phyloP scores from a whole-genome alignment of 2,888 invertebrate genomes.

The Pogonocherus hispidulus region DNA sequence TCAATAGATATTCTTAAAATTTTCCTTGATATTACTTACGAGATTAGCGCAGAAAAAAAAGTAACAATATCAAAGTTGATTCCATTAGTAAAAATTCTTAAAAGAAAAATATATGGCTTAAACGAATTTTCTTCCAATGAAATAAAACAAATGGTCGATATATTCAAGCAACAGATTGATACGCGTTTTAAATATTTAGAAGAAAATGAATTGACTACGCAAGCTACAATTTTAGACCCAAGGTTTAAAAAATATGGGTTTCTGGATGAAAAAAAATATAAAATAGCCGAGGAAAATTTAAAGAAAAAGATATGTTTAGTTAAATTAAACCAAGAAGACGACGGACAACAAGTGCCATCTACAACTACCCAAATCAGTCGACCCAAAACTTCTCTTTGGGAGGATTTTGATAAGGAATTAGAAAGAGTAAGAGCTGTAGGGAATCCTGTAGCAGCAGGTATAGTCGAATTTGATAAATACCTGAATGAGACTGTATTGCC shows the following conservation, averaged over 20 bases:
- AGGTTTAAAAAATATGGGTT: slow-evolving; percentile 19
- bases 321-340: neutral
- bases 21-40: slow-evolving; percentile 26
- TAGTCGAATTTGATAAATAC: neutral
- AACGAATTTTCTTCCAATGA: neutral
- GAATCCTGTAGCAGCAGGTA: slow-evolving; percentile 1
- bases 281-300: slow-evolving; percentile 9
- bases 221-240: slow-evolving; percentile 13
- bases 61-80: slow-evolving; percentile 20
- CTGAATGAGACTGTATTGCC: slow-evolving; percentile 3
- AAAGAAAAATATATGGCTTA: neutral
- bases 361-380: neutral
- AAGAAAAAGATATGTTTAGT: neutral
- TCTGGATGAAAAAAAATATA: slow-evolving; percentile 1
- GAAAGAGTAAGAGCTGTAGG: neutral
- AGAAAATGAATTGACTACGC: slow-evolving; percentile 1
- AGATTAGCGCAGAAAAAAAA: slow-evolving; percentile 36
- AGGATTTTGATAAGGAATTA: slow-evolving; percentile 8
- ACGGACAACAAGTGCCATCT: neutral
- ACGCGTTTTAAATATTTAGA: slow-evolving; percentile 2
- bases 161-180: slow-evolving; percentile 5
- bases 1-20: slow-evolving; percentile 2
- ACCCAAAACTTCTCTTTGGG: slow-evolving; percentile 3
- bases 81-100: neutral
- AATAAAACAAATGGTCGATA: neutral